Base-by-base conservation (phyloP, 2,888 invertebrate species). In the Mimumesa dahlbomi region DNA sequence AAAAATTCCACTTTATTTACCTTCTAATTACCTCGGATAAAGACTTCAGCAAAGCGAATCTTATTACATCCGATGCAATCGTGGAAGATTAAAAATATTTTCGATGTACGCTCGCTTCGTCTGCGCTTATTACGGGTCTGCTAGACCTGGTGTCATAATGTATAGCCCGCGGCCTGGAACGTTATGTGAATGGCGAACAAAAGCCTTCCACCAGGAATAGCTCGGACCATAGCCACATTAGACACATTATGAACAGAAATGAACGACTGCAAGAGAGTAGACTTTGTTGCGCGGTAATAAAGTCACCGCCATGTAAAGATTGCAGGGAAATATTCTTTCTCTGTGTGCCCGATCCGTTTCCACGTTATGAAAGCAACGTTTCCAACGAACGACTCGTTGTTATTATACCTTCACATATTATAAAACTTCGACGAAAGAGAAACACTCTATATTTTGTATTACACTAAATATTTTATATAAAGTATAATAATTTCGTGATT, bases 191-290 rank as follows among this genome's bases (percentile, higher is more conserved):
- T 43, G 25, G 50, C 43, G 68, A 68, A 75, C 77, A 75, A 77
- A 77, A 69, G 77, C 61, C 36, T 75, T 50, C 54, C 77, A 40
- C 45, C 49, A 59, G 71, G 53, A 77, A 62, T 75, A 58, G 63
- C 72, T 68, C 66, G 64, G 65, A 65, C 65, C 65, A 34, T 58
- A 52, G 68, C 54, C 63, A 54, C 72, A 75, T 78, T 78, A 75
- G 78, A 64, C 75, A 58, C 68, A 75, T 77, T 78, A 77, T 42
- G 79, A 78, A 61, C 66, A 58, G 79, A 61, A 68, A 78, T 58
- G 65, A 72, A 68, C 72, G 73, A 58, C 57, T 45, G 58, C 49
- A 42, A 42, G 61, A 21, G 21, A 45, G 40, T 9, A 38, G 58
- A 57, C 64, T 75, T 75, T 48, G 68, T 65, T 61, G 59, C 59